Base-by-base conservation (phyloP, 2,113 vertebrate genomes). In the Tachuris rubrigastra region DNA sequence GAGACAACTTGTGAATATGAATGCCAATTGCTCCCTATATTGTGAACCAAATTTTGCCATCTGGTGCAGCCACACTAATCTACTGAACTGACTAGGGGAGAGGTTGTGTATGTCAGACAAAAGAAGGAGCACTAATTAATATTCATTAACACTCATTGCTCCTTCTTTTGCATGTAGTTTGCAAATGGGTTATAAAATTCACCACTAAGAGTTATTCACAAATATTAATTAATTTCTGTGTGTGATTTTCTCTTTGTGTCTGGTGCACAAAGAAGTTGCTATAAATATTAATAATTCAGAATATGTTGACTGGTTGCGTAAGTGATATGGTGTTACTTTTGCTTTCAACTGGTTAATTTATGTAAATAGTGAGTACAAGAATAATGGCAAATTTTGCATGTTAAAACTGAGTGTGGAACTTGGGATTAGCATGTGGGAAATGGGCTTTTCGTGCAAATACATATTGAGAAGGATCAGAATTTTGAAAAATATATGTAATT, bases 1-100 rank as follows among this genome's bases (percentile, higher is more conserved):
- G 13, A 73, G 60, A 14, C 14, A 89, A 27, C 42, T 10, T 58
- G 67, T 76, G 62, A 86, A 58, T 33, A 67, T 42, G 77, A 87
- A 95, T 77, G 73, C 20, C 67, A 93, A 83, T 85, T 92, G 17
- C 39, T 44, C 41, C 56, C 46, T 86, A 71, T 79, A 95, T 95
- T 96, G 90, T 84, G 49, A 96, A 93, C 62, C 66, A 93, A 85
- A 89, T 93, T 96, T 93, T 96, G 44, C 89, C 95, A 96, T 94
- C 96, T 96, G 92, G 83, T 91, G 41, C 68, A 79, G 74, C 30
- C 77, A 62, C 46, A 87, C 37, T 76, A 46, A 62, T 88, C 76
- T 73, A 35, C 44, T 65, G 58, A 94, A 39, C 10, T 85, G 76
- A 90, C 69, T 20, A 47, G 23, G 14, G 20, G 14, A 65, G 15